Base-by-base conservation (phyloP, 2,888 invertebrate genomes). In the Cancer borealis region DNA sequence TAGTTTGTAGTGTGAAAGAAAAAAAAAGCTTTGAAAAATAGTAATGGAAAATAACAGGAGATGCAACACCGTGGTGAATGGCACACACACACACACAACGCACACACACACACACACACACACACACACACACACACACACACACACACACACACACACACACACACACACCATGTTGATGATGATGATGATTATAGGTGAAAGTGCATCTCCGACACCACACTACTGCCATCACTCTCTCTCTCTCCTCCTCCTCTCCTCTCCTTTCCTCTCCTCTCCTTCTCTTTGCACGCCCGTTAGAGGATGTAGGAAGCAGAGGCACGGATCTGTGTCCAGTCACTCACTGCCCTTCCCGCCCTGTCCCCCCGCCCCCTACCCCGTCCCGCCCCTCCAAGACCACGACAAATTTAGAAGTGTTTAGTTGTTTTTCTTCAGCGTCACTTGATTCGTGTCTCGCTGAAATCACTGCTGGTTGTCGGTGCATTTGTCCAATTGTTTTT, bases 401-500 rank as follows among this genome's bases (percentile, higher is more conserved):
- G 54, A 54, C 54, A 54, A 17, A 54, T 54, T 17, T 54, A 54
- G 54, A 54, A 54, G 10, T 88, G 21, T 88, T 21, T 26, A 8
- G 17, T 45, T 14, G 17, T 21, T 17, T n/a, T 21, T 46, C 2
- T 47, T 26, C 21, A 46, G 2, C 17, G n/a, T 26, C n/a, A 12
- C n/a, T 2, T 8, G 39, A 5, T 12, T 10, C 21, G 17, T 47
- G 26, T 47, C 21, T 17, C 47, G n/a, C 88, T 17, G 3, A 46
- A n/a, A 21, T 26, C 26, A 47, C 47, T 49, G 26, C 46, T n/a
- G n/a, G 14, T 66, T 66, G 66, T 66, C 66, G 66, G n/a, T 21
- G 66, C 66, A 66, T 66, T 54, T 66, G 66, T 66, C 66, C 66
- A 66, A 66, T 21, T 66, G n/a, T n/a, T n/a, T 66, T 66, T 66